These are phyloP conservation scores for Drosophila lowei DNA, from an alignment of 1,140 invertebrate species.

Conservation along the genomic window DNA sequence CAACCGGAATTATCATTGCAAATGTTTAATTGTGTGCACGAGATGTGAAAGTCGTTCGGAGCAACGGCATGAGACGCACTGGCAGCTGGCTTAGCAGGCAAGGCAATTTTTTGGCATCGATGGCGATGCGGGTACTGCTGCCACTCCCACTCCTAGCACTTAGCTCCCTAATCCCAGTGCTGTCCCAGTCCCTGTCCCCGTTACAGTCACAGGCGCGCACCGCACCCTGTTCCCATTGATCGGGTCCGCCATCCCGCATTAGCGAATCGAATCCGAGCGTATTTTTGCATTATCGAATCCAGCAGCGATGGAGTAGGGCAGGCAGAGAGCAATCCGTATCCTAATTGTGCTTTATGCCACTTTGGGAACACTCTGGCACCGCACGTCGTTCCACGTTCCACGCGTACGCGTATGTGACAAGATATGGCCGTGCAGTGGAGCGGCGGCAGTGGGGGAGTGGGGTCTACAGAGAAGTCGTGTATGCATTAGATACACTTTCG, in stretches of 20 bases:
- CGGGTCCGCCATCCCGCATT: too few species aligned
- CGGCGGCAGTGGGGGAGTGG: too few species aligned
- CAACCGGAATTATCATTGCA: conserved; percentile 54
- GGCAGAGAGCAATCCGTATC: conserved; percentile 20
- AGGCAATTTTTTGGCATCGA: conserved; percentile 15
- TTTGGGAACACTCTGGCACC: background rate
- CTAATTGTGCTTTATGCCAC: conserved; percentile 51
- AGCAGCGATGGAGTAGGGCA: conserved; percentile 1
- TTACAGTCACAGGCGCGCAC: background rate
- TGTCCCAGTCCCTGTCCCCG: background rate
- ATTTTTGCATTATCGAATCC: conserved; percentile 34
- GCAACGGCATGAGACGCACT: background rate
- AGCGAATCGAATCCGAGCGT: background rate
- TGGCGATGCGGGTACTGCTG: conserved; percentile 12
- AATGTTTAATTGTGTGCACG: conserved; percentile 60
- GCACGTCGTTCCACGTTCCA: too few species aligned
- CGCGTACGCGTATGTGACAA: too few species aligned
- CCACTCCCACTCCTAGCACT: background rate
- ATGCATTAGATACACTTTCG: too few species aligned
- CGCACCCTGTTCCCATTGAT: too few species aligned
- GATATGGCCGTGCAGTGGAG: too few species aligned
- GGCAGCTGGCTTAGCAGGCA: conserved; percentile 2
- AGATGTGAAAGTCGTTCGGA: conserved; percentile 3
- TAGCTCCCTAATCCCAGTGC: too few species aligned
- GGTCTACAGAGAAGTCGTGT: too few species aligned